These are phyloP conservation scores for Pissodes strobi DNA, from an alignment of 1,140 invertebrate species.

Conservation along the genomic window DNA sequence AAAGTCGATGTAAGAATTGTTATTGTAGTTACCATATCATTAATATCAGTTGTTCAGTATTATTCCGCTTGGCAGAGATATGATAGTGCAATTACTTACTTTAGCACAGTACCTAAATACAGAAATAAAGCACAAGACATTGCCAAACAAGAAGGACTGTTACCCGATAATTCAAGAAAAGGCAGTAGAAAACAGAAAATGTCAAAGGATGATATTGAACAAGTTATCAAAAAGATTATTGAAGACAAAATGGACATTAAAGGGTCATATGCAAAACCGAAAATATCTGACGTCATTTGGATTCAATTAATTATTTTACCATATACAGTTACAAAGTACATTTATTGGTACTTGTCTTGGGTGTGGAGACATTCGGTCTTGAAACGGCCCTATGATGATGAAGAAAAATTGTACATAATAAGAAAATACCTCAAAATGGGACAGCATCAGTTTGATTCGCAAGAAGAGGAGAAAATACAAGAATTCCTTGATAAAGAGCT, in stretches of 20 bases:
- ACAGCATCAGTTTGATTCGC: slow-evolving; percentile 68
- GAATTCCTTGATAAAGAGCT: slow-evolving; percentile 76
- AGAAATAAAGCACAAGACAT: slow-evolving; percentile 80
- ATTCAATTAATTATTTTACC: slow-evolving; percentile 80
- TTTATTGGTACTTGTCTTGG: slow-evolving; percentile 79
- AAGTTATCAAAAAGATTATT: slow-evolving; percentile 76
- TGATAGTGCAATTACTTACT: slow-evolving; percentile 83
- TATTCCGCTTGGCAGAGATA: slow-evolving; percentile 77
- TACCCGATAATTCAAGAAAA: slow-evolving; percentile 60
- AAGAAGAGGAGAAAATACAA: slow-evolving; percentile 75
- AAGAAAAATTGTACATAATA: slow-evolving; percentile 85
- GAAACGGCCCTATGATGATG: slow-evolving; percentile 75
- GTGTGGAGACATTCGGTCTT: slow-evolving; percentile 78
- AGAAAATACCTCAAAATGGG: slow-evolving; percentile 75
- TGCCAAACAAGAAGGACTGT: slow-evolving; percentile 72
- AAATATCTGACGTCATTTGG: slow-evolving; percentile 76
- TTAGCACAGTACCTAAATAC: slow-evolving; percentile 86
- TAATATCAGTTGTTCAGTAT: slow-evolving; percentile 86
- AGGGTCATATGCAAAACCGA: slow-evolving; percentile 85
- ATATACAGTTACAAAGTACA: slow-evolving; percentile 69
- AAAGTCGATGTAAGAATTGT: slow-evolving; percentile 90
- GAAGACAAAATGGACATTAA: slow-evolving; percentile 91
- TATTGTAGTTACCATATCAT: slow-evolving; percentile 77
- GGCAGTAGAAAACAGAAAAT: slow-evolving; percentile 65
- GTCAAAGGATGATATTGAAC: slow-evolving; percentile 76